phyloP scores from a whole-genome alignment of 1,140 invertebrate species.

The Gryllus bimaculatus region DNA sequence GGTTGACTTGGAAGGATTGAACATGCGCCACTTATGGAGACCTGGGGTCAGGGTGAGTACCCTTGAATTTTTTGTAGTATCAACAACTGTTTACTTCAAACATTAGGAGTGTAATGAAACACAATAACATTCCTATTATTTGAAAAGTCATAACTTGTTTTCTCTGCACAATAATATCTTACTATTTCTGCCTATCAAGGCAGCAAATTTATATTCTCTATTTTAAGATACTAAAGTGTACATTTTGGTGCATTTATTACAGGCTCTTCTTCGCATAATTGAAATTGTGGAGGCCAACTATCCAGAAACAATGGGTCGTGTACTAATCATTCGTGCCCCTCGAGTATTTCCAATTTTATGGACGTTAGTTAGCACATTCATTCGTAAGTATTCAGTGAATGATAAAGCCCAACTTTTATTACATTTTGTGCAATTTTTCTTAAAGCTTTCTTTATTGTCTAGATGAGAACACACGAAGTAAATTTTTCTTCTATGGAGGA shows the following conservation, averaged over 20 bases:
- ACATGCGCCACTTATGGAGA: constrained; percentile 92
- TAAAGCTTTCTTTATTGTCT: constrained; percentile 8
- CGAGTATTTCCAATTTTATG: constrained; percentile 94
- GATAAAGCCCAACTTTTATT: not conserved
- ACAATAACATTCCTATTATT: too few species aligned
- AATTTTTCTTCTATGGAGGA: constrained; percentile 88
- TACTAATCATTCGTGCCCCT: constrained; percentile 79
- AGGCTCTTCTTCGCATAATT: constrained; percentile 81
- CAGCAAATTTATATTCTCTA: too few species aligned
- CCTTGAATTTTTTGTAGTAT: not conserved
- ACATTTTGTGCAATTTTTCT: not conserved
- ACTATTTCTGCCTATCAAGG: too few species aligned
- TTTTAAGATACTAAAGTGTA: too few species aligned
- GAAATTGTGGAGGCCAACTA: constrained; percentile 94
- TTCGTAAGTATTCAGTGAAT: constrained; percentile 46
- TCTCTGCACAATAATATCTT: too few species aligned
- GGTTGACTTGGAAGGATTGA: constrained; percentile 87
- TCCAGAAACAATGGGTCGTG: constrained; percentile 85
- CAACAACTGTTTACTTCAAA: too few species aligned
- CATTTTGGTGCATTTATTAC: constrained; percentile 19
- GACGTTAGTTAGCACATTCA: constrained; percentile 94
- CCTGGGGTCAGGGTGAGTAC: constrained; percentile 66
- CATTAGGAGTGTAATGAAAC: too few species aligned
- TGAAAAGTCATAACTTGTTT: too few species aligned
- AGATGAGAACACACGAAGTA: constrained; percentile 91